Evolutionary conservation across 2,888 invertebrate genomes (phyloP).

Genomic region (Trissonchulus latispiculum): DNA sequence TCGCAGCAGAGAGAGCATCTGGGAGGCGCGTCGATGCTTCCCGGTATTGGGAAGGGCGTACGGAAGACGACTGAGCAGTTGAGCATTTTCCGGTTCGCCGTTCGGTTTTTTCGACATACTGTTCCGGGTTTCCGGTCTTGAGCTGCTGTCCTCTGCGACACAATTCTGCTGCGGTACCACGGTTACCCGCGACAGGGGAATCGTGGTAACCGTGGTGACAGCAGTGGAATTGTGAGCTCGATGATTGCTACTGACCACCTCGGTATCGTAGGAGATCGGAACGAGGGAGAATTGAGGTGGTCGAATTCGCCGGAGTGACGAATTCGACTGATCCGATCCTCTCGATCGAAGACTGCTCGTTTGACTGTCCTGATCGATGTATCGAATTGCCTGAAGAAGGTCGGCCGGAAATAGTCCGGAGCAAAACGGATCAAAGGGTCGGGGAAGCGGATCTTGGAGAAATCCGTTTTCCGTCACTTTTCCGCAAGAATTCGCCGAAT

Average conservation of each 20-base stretch:
- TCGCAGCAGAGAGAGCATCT: background rate
- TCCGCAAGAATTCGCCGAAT: background rate
- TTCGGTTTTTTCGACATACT: no score
- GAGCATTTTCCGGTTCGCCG: background rate
- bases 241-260: background rate
- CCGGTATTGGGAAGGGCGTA: background rate
- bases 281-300: background rate
- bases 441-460: background rate
- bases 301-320: background rate
- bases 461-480: background rate
- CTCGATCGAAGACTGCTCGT: background rate
- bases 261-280: background rate
- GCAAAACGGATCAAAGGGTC: slow-evolving; percentile 4
- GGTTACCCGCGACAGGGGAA: no score
- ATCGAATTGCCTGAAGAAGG: background rate
- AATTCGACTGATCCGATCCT: background rate
- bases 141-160: background rate
- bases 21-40: background rate
- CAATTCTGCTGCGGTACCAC: no score
- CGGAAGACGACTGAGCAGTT: background rate
- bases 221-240: background rate
- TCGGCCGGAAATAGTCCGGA: background rate
- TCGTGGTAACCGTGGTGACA: background rate
- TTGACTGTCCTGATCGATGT: slow-evolving; percentile 12
- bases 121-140: no score